Conservation (phyloP, 2,888 invertebrate genomes). For the Leptinotarsa tumamoca region DNA sequence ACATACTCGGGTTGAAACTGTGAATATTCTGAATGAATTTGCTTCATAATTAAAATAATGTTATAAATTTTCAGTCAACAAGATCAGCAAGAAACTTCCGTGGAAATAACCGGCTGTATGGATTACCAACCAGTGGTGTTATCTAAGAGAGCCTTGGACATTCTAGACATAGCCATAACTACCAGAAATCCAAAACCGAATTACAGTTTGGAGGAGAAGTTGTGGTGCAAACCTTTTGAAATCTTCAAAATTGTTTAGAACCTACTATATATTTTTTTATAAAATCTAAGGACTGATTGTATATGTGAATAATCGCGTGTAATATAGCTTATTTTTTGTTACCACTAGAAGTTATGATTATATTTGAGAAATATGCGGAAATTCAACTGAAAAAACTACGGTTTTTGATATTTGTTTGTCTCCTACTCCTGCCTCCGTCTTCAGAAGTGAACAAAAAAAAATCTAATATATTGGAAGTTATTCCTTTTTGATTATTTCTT, state of each 20-base stretch:
- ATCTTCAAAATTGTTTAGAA: conserved; percentile 45
- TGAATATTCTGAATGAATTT: background rate
- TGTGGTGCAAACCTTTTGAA: conserved; percentile 55
- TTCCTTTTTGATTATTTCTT: too few relatives aligned
- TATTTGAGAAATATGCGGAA: too few relatives aligned
- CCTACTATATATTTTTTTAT: background rate
- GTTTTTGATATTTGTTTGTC: too few relatives aligned
- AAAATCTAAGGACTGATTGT: conserved; percentile 13
- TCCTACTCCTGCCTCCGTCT: too few relatives aligned
- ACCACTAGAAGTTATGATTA: too few relatives aligned
- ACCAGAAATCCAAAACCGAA: conserved; percentile 58
- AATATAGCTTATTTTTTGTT: too few relatives aligned
- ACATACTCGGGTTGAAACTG: too few relatives aligned
- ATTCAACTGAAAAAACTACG: too few relatives aligned
- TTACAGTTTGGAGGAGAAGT: conserved; percentile 59
- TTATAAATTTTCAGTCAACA: conserved; percentile 53
- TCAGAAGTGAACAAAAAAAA: too few relatives aligned
- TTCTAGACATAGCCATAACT: conserved; percentile 61
- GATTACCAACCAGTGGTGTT: conserved; percentile 63
- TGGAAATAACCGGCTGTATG: conserved; percentile 59
- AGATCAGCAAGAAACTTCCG: conserved; percentile 57
- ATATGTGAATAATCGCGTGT: background rate
- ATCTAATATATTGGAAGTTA: too few relatives aligned
- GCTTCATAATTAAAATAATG: background rate
- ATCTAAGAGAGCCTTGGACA: conserved; percentile 57